Evolutionary conservation across 2,888 invertebrate species (phyloP).

Genomic region (Mythimna vitellina): DNA sequence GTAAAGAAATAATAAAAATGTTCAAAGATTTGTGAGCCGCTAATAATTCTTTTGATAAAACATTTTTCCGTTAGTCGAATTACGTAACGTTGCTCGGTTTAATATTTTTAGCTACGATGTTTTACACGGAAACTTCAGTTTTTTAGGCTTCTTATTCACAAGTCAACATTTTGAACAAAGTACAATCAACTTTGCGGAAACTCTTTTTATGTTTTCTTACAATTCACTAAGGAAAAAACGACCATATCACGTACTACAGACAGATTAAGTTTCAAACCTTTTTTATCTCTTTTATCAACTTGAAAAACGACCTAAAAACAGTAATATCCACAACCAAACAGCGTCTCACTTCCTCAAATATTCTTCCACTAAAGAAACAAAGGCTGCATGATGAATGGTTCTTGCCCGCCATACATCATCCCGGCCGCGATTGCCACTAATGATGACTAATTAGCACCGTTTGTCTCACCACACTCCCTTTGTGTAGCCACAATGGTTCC

Average conservation of each 20-base stretch:
- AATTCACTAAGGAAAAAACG: background rate
- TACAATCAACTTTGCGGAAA: conserved; percentile 27
- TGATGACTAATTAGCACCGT: conserved; percentile 83
- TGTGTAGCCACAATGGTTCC: conserved; percentile 66
- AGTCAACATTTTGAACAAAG: conserved; percentile 18
- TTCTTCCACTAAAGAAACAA: conserved; percentile 66
- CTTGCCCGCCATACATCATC: conserved; percentile 74
- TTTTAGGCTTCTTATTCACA: conserved; percentile 15
- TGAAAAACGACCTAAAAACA: conserved; percentile 30
- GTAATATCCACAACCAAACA: conserved; percentile 48
- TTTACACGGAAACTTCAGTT: conserved; percentile 28
- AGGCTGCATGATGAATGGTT: conserved; percentile 75
- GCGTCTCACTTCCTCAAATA: conserved; percentile 57
- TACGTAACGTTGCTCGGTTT: conserved; percentile 37
- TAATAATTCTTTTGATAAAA: conserved; percentile 52
- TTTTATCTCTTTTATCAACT: conserved; percentile 16
- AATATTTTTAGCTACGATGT: conserved; percentile 28
- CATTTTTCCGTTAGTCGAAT: conserved; percentile 37
- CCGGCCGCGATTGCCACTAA: conserved; percentile 73
- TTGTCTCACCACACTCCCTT: conserved; percentile 76
- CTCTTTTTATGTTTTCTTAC: conserved; percentile 9
- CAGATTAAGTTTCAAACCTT: conserved; percentile 17
- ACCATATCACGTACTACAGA: background rate
- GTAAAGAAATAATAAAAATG: conserved; percentile 61
- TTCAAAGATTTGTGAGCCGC: conserved; percentile 47